Evolutionary conservation across 2,113 vertebrate genomes (phyloP).

Genomic region (Erpornis zantholeuca): DNA sequence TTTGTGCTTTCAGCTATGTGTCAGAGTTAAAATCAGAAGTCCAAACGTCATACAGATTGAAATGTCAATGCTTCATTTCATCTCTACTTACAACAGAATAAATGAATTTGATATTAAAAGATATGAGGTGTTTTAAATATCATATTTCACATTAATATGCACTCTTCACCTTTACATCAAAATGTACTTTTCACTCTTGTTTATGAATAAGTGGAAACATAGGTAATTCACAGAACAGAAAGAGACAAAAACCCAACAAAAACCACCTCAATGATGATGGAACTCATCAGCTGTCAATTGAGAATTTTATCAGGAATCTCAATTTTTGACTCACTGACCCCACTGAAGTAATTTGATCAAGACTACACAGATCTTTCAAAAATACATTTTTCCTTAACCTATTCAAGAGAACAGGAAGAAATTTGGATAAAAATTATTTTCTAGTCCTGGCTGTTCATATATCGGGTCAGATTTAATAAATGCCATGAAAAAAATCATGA

Average conservation of each 20-base stretch:
- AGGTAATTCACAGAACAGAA: background rate
- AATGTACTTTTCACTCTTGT: background rate
- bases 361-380: background rate
- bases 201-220: background rate
- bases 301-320: background rate
- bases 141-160: background rate
- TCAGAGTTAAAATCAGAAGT: background rate
- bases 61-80: background rate
- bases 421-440: background rate
- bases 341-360: background rate
- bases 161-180: background rate
- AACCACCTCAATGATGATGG: fast-evolving
- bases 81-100: background rate
- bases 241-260: fast-evolving
- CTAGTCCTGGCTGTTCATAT: background rate
- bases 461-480: background rate
- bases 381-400: background rate
- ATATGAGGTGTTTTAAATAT: background rate
- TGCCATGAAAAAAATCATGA: background rate
- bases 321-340: background rate
- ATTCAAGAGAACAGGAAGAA: background rate
- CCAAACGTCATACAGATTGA: background rate
- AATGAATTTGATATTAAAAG: background rate
- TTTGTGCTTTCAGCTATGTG: background rate
- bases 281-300: background rate